Evolutionary conservation across 2,797 vertebrate species (phyloP), one percentile per base, ranked within the genome.

Genomic region (Halcyon badia): DNA sequence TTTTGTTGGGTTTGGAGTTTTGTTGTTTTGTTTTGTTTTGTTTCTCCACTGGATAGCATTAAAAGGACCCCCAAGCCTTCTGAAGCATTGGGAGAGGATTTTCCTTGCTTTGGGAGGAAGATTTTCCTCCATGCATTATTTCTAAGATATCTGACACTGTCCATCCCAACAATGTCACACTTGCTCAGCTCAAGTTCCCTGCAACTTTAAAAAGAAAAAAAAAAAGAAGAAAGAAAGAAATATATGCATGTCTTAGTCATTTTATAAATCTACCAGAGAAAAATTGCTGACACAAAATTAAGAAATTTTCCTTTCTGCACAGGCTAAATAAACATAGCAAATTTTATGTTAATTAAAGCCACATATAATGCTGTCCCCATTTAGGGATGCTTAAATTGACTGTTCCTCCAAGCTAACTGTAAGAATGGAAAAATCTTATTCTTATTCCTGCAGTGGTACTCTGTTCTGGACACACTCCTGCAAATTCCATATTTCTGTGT

Each of bases 341-440:
- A 88, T 84, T 73, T 66, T 73, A 49, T 76, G 64, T 77, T 91
- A 89, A 92, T 86, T 94, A 94, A 92, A 92, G 75, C 35, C 11
- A 1, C 60, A 54, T 25, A 72, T n/a, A 96, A 82, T 69, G 19
- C 62, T 56, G 75, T 25, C 14, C 41, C 28, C 39, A 46, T 75
- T 2, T 26, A 92, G 41, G 21, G 31, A 57, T 79, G 60, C 54
- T 80, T 66, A 90, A 89, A 80, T 41, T 75, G 61, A 48, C 31
- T 87, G 11, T 68, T 94, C 75, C 87, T 94, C 42, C 56, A 48
- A 86, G 51, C 39, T 93, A 95, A 79, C 46, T 79, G 14, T 54
- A 52, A 30, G 39, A 82, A 82, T 76, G 85, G 85, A 82, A 93
- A 83, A 84, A 79, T 72, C 81, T 76, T 81, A 15, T 54, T 87